phyloP scores from a whole-genome alignment of 2,888 invertebrate genomes.

The Gymnocheta viridis region DNA sequence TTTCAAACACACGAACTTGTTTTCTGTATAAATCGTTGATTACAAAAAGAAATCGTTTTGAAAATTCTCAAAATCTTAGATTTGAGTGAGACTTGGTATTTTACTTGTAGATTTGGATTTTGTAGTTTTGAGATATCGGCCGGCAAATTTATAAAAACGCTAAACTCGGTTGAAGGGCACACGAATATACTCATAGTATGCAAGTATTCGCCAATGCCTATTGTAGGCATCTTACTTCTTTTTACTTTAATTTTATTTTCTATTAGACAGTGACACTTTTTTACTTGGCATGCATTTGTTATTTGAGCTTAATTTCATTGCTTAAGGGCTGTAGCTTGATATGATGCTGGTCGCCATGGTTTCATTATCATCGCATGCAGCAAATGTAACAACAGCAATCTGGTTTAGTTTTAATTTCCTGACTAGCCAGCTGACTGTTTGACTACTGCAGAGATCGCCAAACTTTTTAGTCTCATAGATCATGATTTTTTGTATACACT shows the following conservation, averaged over 20 bases:
- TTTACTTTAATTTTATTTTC: conserved; percentile 35
- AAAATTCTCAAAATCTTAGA: too few species aligned
- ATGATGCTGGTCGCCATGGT: conserved; percentile 70
- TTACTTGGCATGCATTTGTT: conserved; percentile 60
- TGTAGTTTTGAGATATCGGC: too few species aligned
- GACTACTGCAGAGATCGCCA: neutral
- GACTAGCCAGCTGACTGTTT: conserved; percentile 24
- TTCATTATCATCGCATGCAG: conserved; percentile 74
- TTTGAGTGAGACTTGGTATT: too few species aligned
- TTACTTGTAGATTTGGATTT: too few species aligned
- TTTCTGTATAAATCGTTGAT: too few species aligned
- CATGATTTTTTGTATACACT: neutral
- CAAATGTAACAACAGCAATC: conserved; percentile 70
- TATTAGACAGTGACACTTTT: conserved; percentile 66
- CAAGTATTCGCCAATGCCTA: neutral
- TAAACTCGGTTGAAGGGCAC: neutral
- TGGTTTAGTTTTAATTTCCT: conserved; percentile 41
- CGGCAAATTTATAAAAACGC: too few species aligned
- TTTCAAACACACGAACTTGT: too few species aligned
- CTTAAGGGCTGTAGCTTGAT: conserved; percentile 54
- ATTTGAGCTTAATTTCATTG: conserved; percentile 61
- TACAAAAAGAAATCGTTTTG: too few species aligned
- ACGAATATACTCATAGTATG: neutral
- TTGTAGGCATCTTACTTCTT: neutral
- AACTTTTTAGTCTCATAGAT: neutral